Evolutionary conservation across 2,113 vertebrate genomes (phyloP), one percentile per base, ranked within the genome.

Genomic region (Corydoras maculifer): DNA sequence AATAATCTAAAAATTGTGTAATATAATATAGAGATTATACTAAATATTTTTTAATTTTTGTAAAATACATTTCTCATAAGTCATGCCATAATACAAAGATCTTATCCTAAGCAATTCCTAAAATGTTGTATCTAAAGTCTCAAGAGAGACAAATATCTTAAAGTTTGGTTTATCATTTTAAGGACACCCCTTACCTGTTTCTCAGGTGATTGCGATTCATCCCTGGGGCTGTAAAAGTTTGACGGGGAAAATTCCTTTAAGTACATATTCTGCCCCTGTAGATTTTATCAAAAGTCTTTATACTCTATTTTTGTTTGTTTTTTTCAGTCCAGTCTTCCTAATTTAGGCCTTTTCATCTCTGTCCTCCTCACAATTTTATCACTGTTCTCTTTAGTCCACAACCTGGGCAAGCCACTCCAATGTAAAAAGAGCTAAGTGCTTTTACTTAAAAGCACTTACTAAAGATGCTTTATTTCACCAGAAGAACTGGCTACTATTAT

Each of bases 251-350:
- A 79, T 84, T 79, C 80, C 82, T 85, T 81, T 88, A 87, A 90
- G 83, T 87, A 82, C 85, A 86, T 88, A 88, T 85, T 74, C 82
- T 81, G 84, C 84, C 84, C 80, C 71, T 78, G 78, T 85, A 80
- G 81, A 88, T 86, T 80, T 83, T 88, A 90, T 87, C 82, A 88
- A 89, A 87, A 80, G 81, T 84, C 84, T 82, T 87, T 87, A 82
- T 82, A 85, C 10, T 18, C 43, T 58, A 43, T 43, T 48, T 43
- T 13, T 14, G 8, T 86, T 87, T 73, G 8, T 86, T 87, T 73
- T 75, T 49, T 58, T 14, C 14, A 50, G 63, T 65, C 61, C 82
- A 81, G 80, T 79, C 76, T 78, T 72, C 53, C 60, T 67, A 66
- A 60, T 70, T 67, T 65, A 65, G 62, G 43, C 32, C 30, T 48